Evolutionary conservation across 2,888 invertebrate genomes (phyloP), one percentile per base, ranked within the genome.

Genomic region (Dascillus cervinus): DNA sequence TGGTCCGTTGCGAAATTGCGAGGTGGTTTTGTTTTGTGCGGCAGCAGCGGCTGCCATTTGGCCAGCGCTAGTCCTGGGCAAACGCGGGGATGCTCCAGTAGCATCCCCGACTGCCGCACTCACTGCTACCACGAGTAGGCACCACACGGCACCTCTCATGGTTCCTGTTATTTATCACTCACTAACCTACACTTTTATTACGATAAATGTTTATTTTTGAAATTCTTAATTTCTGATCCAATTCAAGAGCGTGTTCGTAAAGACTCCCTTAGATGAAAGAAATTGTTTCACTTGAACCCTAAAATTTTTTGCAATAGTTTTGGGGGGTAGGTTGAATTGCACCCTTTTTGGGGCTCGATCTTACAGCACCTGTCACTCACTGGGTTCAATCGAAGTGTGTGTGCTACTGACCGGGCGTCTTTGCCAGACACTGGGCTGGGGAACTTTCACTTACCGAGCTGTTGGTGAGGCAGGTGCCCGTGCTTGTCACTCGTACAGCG

Each of bases 21-120:
- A 38, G 20, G 55, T 49, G 11, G 64, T 64, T 41, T 62, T 62
- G 38, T 65, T 65, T 41, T 62, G 62, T 3, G 62, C 62, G 22
- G 60, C 61, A 10, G 62, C 63, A 10, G 58, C 60, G 3, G 63
- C 64, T 13, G 66, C 65, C 43, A 71, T 56, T 51, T 73, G 72
- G 46, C 65, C 73, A 46, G 77, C 71, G 55, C 77, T 72, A 44
- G 77, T 70, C 42, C 77, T 65, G 29, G 77, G 73, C 38, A 74
- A 60, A 24, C 74, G 66, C 44, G 72, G 62, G 49, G 74, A 58
- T 47, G 61, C 50, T 63, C 59, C 53, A 57, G 62, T 46, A 63
- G 66, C 51, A 66, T 67, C 44, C 66, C 62, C 50, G 32, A 46
- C 45, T 25, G 31, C 40, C 34, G 44, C 52, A 45, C 51, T 34